Percentiles rank a stretch among this genome's conserved stretches.
Evolutionary conservation across 2,797 vertebrate genomes (phyloP).

Genomic region (Danio aesculapii): DNA sequence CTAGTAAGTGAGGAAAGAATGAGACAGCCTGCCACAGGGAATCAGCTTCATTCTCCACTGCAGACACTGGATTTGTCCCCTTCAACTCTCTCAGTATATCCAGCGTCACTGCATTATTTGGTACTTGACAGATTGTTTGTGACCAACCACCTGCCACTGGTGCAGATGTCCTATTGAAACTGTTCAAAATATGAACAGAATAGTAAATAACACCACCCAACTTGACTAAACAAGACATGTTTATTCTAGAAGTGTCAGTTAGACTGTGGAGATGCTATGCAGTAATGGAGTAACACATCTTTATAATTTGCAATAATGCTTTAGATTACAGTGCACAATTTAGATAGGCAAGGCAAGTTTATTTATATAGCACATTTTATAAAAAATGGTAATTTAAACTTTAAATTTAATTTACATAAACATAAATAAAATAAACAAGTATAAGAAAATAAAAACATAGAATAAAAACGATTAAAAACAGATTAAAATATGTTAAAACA

Average conservation of each 20-base stretch:
- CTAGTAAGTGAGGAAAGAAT: background rate
- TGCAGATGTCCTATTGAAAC: background rate
- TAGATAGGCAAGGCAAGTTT: too few relatives aligned
- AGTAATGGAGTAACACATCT: background rate
- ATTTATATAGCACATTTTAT: too few relatives aligned
- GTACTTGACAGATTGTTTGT: slow-evolving; percentile 22
- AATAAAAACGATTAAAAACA: too few relatives aligned
- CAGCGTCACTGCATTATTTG: slow-evolving; percentile 1
- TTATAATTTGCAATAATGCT: background rate
- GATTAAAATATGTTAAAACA: too few relatives aligned
- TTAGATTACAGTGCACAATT: too few relatives aligned
- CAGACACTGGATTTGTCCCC: background rate
- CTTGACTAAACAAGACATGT: background rate
- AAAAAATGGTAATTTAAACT: too few relatives aligned
- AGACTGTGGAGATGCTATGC: background rate
- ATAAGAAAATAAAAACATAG: too few relatives aligned
- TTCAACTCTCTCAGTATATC: background rate
- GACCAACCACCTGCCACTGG: slow-evolving; percentile 25
- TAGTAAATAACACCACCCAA: background rate
- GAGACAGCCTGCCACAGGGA: background rate
- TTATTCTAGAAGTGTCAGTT: background rate
- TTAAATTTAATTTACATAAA: too few relatives aligned
- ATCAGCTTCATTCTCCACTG: background rate
- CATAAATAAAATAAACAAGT: too few relatives aligned
- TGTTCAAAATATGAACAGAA: background rate